phyloP scores from a whole-genome alignment of 1,140 invertebrate genomes.

The Anthonomus grandis region DNA sequence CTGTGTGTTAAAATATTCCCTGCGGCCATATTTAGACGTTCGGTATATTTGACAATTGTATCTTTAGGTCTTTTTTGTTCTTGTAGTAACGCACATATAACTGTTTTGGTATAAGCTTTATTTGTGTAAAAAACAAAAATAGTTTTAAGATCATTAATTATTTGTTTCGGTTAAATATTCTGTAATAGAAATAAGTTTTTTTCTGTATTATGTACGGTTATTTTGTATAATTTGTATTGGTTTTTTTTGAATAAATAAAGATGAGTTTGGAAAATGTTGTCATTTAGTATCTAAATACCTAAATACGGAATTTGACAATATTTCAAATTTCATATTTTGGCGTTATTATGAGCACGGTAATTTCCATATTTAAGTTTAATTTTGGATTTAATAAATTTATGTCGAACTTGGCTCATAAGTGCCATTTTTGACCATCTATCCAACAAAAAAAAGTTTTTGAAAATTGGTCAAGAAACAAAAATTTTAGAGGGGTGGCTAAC shows the following conservation, averaged over 20 bases:
- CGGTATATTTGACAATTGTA: constrained; percentile 6
- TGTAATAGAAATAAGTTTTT: constrained; percentile 27
- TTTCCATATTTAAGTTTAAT: too few relatives aligned
- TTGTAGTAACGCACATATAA: constrained; percentile 35
- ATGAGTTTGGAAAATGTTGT: constrained; percentile 12
- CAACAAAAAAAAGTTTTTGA: too few relatives aligned
- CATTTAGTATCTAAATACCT: too few relatives aligned
- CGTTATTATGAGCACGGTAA: too few relatives aligned
- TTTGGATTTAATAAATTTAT: too few relatives aligned
- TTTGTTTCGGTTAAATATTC: constrained; percentile 23
- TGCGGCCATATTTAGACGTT: constrained; percentile 9
- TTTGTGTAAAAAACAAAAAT: constrained; percentile 9
- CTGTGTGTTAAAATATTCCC: too few relatives aligned
- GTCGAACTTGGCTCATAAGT: too few relatives aligned
- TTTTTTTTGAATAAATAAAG: constrained; percentile 32
- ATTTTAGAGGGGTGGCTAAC: too few relatives aligned
- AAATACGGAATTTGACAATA: too few relatives aligned
- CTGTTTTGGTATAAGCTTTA: constrained; percentile 27
- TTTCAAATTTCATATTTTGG: too few relatives aligned
- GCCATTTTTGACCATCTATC: too few relatives aligned
- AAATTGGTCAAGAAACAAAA: too few relatives aligned
- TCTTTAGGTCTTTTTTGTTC: constrained; percentile 24
- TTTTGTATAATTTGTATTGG: constrained; percentile 26
- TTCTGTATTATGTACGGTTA: constrained; percentile 23
- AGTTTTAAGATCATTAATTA: constrained; percentile 24